Percentiles rank a stretch among this genome's conserved stretches.
phyloP scores from a whole-genome alignment of 2,888 invertebrate species.

The Mongoloraphidia duomilia region DNA sequence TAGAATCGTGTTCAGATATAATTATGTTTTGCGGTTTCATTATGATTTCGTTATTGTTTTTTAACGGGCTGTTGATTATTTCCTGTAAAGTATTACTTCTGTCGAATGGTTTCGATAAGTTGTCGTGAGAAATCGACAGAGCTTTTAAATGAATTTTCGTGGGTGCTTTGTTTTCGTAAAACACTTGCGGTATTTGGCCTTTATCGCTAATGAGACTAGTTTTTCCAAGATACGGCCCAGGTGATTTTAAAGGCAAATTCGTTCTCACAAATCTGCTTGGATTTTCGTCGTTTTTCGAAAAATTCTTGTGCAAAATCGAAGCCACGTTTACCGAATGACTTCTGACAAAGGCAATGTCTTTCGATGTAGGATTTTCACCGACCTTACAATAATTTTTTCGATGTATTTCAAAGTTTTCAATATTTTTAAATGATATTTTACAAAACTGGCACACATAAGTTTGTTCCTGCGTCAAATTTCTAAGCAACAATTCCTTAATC shows the following conservation, averaged over 20 bases:
- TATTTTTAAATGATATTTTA: constrained; percentile 62
- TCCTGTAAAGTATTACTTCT: background rate
- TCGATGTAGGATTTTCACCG: constrained; percentile 31
- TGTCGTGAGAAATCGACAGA: background rate
- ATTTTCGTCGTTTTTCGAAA: constrained; percentile 29
- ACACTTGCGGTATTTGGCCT: constrained; percentile 19
- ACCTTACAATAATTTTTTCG: constrained; percentile 62
- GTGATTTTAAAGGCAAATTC: constrained; percentile 54
- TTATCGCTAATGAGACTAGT: constrained; percentile 56
- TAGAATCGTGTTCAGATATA: background rate
- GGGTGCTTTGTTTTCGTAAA: constrained; percentile 5
- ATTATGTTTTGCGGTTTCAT: background rate
- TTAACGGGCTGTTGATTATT: background rate
- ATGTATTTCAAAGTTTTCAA: constrained; percentile 69
- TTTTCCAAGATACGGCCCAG: constrained; percentile 69
- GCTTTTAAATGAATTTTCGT: constrained; percentile 2
- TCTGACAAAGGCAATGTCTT: constrained; percentile 23
- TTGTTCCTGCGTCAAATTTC: constrained; percentile 45
- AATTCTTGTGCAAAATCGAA: constrained; percentile 30
- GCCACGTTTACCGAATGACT: constrained; percentile 32
- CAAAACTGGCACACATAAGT: constrained; percentile 63
- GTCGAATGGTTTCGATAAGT: background rate
- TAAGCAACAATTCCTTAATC: constrained; percentile 65
- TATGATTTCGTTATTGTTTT: background rate
- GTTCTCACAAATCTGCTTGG: constrained; percentile 26